These are phyloP conservation scores for Diacarnus erythraeanus DNA, from an alignment of 37 sponge, comb jelly and placozoan species.

Conservation along the genomic window DNA sequence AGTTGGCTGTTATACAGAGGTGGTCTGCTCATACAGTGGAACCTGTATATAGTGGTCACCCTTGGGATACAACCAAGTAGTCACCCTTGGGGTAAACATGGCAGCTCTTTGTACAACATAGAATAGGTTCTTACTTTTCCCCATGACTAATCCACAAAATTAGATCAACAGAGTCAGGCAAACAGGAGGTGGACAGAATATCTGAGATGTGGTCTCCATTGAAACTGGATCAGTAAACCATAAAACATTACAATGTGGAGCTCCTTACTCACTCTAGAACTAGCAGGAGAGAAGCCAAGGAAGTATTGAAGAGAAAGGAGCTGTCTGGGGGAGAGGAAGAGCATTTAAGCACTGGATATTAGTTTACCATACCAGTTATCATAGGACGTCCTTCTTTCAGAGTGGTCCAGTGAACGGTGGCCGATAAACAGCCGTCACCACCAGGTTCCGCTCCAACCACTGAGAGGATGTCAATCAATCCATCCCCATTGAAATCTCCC, in stretches of 20 bases:
- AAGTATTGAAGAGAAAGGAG: neutral
- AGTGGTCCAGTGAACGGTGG: constrained; percentile 22
- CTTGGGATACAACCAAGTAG: too few species aligned
- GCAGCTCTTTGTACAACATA: neutral
- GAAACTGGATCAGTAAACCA: constrained; percentile 20
- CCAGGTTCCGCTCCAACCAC: neutral
- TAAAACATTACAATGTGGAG: neutral
- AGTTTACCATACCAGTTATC: neutral
- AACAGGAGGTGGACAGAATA: constrained; percentile 17
- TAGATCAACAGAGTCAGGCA: too few species aligned
- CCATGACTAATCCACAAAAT: constrained; percentile 29
- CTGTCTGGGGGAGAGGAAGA: neutral
- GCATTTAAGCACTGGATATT: neutral
- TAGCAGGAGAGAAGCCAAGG: neutral
- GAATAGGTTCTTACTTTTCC: constrained; percentile 5
- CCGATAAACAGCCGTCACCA: constrained; percentile 2
- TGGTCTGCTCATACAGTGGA: too few species aligned
- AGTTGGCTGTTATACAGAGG: too few species aligned
- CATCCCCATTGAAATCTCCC: constrained; percentile 54
- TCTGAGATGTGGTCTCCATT: constrained; percentile 68
- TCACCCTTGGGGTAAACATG: too few species aligned
- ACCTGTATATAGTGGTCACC: too few species aligned
- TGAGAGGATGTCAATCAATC: constrained; percentile 26
- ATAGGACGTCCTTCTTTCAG: neutral
- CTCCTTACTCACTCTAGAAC: constrained; percentile 25